These are phyloP conservation scores for Rhabdornis inornatus DNA, from an alignment of 2,113 vertebrate genomes.

Conservation along the genomic window DNA sequence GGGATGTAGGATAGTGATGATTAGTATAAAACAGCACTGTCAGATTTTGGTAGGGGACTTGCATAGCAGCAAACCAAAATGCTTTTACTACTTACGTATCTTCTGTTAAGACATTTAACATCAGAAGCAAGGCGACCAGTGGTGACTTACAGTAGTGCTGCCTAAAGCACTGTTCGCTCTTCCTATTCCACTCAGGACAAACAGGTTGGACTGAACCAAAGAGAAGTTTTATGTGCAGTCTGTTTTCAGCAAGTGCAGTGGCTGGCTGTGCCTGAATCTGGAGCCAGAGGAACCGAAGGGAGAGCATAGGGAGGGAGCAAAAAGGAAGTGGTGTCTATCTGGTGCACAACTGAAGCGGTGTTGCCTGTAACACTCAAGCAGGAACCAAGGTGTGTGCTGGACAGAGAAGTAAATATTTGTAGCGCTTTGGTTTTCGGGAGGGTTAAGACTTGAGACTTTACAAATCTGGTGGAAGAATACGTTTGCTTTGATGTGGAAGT, in stretches of 20 bases:
- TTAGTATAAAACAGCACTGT: background rate
- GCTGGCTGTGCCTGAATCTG: slow-evolving; percentile 30
- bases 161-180: background rate
- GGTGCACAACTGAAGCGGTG: slow-evolving; percentile 36
- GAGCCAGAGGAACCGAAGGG: slow-evolving; percentile 3
- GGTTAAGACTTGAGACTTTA: slow-evolving; percentile 31
- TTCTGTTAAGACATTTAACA: background rate
- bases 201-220: background rate
- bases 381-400: slow-evolving; percentile 56
- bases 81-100: background rate
- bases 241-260: background rate
- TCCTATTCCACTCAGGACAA: background rate
- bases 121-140: background rate
- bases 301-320: background rate
- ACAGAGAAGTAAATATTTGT: slow-evolving; percentile 63
- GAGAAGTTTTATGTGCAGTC: background rate
- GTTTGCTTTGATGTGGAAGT: slow-evolving; percentile 63
- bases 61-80: background rate
- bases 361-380: slow-evolving; percentile 32
- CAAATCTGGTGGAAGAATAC: slow-evolving; percentile 14
- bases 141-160: background rate
- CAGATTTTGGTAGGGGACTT: background rate
- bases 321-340: slow-evolving; percentile 48
- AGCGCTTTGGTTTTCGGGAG: slow-evolving; percentile 27
- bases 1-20: background rate